Conservation (phyloP, 2,113 vertebrate species). For the Microcebus murinus region DNA sequence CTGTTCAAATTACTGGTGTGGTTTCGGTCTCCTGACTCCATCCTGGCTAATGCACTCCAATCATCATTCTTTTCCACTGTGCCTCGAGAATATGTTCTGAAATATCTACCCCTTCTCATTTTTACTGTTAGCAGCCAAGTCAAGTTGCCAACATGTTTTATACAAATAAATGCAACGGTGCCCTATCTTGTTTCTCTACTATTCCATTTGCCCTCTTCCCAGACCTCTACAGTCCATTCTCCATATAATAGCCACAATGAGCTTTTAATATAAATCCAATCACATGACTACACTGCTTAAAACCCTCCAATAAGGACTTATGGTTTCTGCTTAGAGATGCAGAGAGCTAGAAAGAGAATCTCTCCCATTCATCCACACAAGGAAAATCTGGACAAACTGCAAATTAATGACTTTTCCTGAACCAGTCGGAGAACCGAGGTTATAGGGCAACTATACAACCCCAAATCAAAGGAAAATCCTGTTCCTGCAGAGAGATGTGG, state of each 20-base stretch:
- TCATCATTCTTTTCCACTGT: background rate
- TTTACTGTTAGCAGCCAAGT: background rate
- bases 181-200: background rate
- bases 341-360: background rate
- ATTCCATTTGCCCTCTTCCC: background rate
- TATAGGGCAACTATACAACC: background rate
- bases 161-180: conserved; percentile 9
- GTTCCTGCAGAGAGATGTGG: background rate
- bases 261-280: conserved; percentile 12
- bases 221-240: background rate
- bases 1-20: background rate
- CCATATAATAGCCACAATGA: background rate
- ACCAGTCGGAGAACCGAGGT: background rate
- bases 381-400: background rate
- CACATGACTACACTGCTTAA: background rate
- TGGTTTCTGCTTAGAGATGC: background rate
- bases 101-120: background rate
- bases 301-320: background rate
- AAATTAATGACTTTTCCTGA: conserved; percentile 30
- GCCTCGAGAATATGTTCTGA: background rate
- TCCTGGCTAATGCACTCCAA: background rate
- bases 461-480: background rate
- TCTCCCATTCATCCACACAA: background rate
- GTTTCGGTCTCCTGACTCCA: background rate
- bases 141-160: background rate